A percentile compares a stretch with the other conserved stretches of the same genome.
phyloP scores from a whole-genome alignment of 2,888 invertebrate genomes.

The Saturnia japonica region DNA sequence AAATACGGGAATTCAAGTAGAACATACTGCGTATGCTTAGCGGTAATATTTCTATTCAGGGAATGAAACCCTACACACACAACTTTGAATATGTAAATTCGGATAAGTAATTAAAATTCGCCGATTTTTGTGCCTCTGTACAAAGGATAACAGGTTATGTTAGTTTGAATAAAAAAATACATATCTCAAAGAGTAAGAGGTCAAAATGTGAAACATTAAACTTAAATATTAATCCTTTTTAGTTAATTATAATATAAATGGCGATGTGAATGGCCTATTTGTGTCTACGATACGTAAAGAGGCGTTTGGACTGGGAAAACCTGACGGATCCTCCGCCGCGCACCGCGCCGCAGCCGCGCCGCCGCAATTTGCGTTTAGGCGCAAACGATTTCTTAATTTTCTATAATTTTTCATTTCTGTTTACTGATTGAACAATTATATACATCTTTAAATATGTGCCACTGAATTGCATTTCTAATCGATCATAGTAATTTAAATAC shows the following conservation, averaged over 20 bases:
- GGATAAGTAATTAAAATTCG: background rate
- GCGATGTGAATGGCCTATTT: background rate
- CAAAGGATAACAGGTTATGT: background rate
- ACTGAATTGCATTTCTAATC: too few species aligned
- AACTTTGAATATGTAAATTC: background rate
- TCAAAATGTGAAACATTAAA: conserved; percentile 6
- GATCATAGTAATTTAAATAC: too few species aligned
- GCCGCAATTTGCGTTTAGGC: background rate
- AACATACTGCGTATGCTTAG: too few species aligned
- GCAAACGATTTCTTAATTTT: background rate
- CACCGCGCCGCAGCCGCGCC: background rate
- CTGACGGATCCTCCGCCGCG: background rate
- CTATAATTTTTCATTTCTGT: background rate
- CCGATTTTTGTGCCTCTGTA: background rate
- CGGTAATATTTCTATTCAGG: too few species aligned
- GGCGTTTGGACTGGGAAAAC: background rate
- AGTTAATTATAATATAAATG: conserved; percentile 10
- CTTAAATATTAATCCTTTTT: background rate
- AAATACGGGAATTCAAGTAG: too few species aligned
- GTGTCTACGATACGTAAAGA: background rate
- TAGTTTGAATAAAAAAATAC: background rate
- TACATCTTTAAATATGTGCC: too few species aligned
- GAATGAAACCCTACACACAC: background rate
- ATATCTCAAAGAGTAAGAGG: background rate
- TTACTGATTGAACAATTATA: background rate